Evolutionary conservation across 1,140 invertebrate species (phyloP).

Genomic region (Mesaphorura yosii): DNA sequence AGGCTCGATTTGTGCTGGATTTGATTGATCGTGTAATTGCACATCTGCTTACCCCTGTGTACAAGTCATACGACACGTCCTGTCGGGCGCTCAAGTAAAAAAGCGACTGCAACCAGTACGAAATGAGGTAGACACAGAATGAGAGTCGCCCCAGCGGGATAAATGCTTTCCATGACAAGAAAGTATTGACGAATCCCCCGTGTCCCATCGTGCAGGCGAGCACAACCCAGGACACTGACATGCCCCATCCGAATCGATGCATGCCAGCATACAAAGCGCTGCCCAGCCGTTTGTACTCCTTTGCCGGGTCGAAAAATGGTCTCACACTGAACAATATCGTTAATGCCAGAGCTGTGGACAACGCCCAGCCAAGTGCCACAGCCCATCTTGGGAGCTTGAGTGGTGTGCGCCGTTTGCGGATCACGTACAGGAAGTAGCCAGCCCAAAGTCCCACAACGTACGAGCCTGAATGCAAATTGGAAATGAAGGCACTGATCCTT

Average conservation of each 20-base stretch:
- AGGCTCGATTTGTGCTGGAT: background rate
- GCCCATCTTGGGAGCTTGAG: background rate
- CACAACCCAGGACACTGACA: slow-evolving; percentile 42
- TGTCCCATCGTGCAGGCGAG: slow-evolving; percentile 43
- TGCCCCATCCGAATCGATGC: slow-evolving; percentile 45
- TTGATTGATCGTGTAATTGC: background rate
- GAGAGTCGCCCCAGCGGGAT: slow-evolving; percentile 55
- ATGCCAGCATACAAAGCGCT: slow-evolving; percentile 49
- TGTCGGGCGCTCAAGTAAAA: slow-evolving; percentile 2
- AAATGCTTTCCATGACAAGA: slow-evolving; percentile 55
- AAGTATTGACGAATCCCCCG: slow-evolving; percentile 47
- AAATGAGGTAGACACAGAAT: slow-evolving; percentile 38
- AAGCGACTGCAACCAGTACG: slow-evolving; percentile 21
- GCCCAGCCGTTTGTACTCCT: too few relatives aligned
- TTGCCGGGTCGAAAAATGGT: slow-evolving; percentile 34
- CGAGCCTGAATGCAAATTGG: slow-evolving; percentile 10
- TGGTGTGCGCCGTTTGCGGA: background rate
- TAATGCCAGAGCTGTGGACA: slow-evolving; percentile 28
- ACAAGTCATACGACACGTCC: slow-evolving; percentile 10
- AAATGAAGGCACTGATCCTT: slow-evolving; percentile 34
- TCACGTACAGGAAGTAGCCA: slow-evolving; percentile 39
- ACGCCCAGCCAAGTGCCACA: slow-evolving; percentile 33
- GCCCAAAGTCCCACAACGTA: slow-evolving; percentile 19
- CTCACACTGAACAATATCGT: slow-evolving; percentile 33
- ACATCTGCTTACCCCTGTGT: slow-evolving; percentile 1